Evolutionary conservation across 2,113 vertebrate genomes (phyloP), one percentile per base, ranked within the genome.

Genomic region (Sisor rabdophorus): DNA sequence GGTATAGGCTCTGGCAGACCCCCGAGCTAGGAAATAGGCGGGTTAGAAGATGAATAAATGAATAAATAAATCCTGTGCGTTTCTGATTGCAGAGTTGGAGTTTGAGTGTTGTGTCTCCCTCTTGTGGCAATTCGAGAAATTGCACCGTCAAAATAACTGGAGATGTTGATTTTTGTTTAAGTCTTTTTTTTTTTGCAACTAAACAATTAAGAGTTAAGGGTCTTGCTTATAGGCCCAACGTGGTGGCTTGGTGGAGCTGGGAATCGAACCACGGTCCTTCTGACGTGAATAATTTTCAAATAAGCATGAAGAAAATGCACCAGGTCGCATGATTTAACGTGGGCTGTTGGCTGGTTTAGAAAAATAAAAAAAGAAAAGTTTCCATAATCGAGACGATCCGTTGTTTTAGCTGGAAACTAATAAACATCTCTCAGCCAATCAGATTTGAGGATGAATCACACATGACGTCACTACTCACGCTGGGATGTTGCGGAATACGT

Each of bases 401-500:
- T 28, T 15, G 30, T 36, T 36, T 36, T n/a, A 11, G 11, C 17
- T 10, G 15, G 17, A 61, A 10, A 61, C 19, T 36, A 36, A 61
- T 32, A 28, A 61, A 32, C 17, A 32, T 1, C 1, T 56, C 4
- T 11, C 2, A 30, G 17, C 28, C 26, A 32, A 36, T 36, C 60
- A 36, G 30, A 20, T 36, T 36, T 36, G 8, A 61, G 9, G 36
- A 36, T 7, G 20, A 19, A 19, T 9, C 28, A 30, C 1, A 24
- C 1, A n/a, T 15, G 22, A 16, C 15, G 40, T 65, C 20, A 47
- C 4, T 0, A 71, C 91, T 89, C 86, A 92, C 91, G 87, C 71
- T 89, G 83, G 40, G 87, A 83, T 1, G 83, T 86, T 59, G 91
- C 88, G 10, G 81, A n/a, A 69, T 87, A 87, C 7, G 80, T 75